Base-by-base conservation (phyloP, 23 tunicate species). In the Ascidia mentula region DNA sequence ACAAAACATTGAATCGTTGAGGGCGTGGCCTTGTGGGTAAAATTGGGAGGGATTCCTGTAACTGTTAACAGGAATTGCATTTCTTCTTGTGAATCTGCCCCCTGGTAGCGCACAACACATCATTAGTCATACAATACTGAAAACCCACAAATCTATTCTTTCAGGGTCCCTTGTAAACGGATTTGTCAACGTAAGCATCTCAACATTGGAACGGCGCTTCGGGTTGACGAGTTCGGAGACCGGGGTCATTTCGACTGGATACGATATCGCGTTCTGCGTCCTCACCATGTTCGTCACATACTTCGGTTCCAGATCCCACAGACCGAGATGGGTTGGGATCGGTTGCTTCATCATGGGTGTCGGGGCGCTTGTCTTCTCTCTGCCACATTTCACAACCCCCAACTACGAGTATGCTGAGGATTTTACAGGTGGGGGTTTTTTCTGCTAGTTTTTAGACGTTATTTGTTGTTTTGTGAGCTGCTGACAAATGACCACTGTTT, bases 161-260 rank as follows among this genome's bases (percentile, higher is more conserved):
- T 31, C 61, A 90, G 99, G 99, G n/a, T 81, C 85, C 88, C 76
- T 92, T 36, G 99, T 96, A 32, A 96, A 96, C 39, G 99, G 99
- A 18, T 84, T 96, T 61, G 89, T 96, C 36, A 90, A 96, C 72
- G 90, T 96, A 34, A 84, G 95, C 74, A 87, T 96, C 81, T 72
- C 97, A 6, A 88, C 97, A 6, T 59, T 96, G 72, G 99, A 96
- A 45, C 69, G 90, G 37, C 85, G 99, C 53, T 96, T 96, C 60
- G 94, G 96, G 38, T 73, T 96, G n/a, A 72, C 34, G 36, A 87
- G 94, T 34, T 96, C 92, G 31, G 96, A 91, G 77, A 79, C 94
- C 36, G 97, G 99, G 0, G 72, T 96, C n/a, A 81, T 96, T 36
- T 87, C 94, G 38, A 74, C 78, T 38, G 84, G 97, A 22, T 96